Percentiles rank a stretch among this genome's conserved stretches.
Evolutionary conservation across 2,888 invertebrate species (phyloP).

Genomic region (Hypena proboscidalis): DNA sequence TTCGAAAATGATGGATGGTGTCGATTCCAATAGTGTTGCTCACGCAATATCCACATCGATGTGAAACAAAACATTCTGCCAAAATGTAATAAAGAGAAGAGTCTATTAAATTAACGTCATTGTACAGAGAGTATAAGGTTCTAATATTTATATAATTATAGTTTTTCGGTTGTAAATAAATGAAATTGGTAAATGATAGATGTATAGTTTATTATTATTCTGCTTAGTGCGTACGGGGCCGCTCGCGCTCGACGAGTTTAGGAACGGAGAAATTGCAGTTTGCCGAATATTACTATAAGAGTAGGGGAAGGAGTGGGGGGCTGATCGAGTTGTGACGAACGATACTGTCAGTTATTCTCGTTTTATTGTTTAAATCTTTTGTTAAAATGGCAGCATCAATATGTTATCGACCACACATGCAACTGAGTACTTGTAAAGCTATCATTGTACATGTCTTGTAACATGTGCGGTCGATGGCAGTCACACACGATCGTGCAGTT

Average conservation of each 20-base stretch:
- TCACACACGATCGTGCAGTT: too few relatives aligned
- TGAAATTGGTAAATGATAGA: slow-evolving; percentile 57
- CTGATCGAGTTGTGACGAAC: slow-evolving; percentile 2
- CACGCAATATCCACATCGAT: slow-evolving; percentile 13
- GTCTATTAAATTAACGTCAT: slow-evolving; percentile 61
- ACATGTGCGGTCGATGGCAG: too few relatives aligned
- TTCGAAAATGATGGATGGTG: slow-evolving; percentile 15
- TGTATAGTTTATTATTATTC: slow-evolving; percentile 50
- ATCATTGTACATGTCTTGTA: too few relatives aligned
- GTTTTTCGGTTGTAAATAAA: slow-evolving; percentile 67
- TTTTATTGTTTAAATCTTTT: too few relatives aligned
- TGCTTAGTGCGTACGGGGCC: slow-evolving; percentile 45
- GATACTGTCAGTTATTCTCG: too few relatives aligned
- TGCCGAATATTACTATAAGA: slow-evolving; percentile 28
- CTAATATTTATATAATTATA: slow-evolving; percentile 69
- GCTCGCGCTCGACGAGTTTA: slow-evolving; percentile 40
- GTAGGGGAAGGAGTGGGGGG: slow-evolving; percentile 13
- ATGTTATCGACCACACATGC: too few relatives aligned
- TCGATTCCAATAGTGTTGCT: slow-evolving; percentile 9
- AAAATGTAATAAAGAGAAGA: slow-evolving; percentile 43
- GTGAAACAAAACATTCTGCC: slow-evolving; percentile 20
- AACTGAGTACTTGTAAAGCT: too few relatives aligned
- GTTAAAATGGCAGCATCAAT: too few relatives aligned
- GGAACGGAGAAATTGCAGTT: slow-evolving; percentile 33
- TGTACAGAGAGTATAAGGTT: slow-evolving; percentile 81